Conservation (phyloP, 1,140 invertebrate genomes). For the Drosophila asahinai region DNA sequence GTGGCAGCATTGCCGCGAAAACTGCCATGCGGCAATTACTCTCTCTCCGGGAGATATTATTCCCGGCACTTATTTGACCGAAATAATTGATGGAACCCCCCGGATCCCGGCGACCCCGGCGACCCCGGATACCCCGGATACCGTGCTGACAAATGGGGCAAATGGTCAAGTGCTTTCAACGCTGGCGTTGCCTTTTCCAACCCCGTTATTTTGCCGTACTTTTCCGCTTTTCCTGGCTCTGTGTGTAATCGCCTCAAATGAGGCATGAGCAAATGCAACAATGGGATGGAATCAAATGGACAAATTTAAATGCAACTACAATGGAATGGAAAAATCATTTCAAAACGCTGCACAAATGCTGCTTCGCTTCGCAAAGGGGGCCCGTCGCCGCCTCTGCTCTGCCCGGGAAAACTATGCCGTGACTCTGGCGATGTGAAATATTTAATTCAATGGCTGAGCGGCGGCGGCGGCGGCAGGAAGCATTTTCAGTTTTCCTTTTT, state of each 20-base stretch:
- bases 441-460: slow-evolving; percentile 37
- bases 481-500: slow-evolving; percentile 5
- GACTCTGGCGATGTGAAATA: slow-evolving; percentile 19
- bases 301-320: slow-evolving; percentile 64
- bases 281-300: slow-evolving; percentile 49
- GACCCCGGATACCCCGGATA: background rate
- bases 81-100: slow-evolving; percentile 36
- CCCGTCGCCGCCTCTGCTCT: no score
- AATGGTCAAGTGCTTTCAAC: slow-evolving; percentile 38
- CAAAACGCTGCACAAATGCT: slow-evolving; percentile 60
- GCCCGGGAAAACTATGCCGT: background rate
- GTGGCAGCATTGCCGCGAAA: slow-evolving; percentile 9
- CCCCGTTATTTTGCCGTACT: slow-evolving; percentile 6
- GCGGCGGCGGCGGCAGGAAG: background rate
- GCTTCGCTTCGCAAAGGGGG: slow-evolving; percentile 4
- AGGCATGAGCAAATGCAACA: slow-evolving; percentile 57
- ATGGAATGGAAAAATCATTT: slow-evolving; percentile 69
- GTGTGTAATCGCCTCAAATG: slow-evolving; percentile 65
- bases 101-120: background rate
- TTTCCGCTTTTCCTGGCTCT: slow-evolving; percentile 1
- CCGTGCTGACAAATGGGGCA: slow-evolving; percentile 32
- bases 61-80: slow-evolving; percentile 29
- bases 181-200: slow-evolving; percentile 14
- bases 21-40: slow-evolving; percentile 24
- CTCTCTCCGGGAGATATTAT: slow-evolving; percentile 18